Evolutionary conservation across 2,113 vertebrate species (phyloP).

Genomic region (Clinocottus analis): DNA sequence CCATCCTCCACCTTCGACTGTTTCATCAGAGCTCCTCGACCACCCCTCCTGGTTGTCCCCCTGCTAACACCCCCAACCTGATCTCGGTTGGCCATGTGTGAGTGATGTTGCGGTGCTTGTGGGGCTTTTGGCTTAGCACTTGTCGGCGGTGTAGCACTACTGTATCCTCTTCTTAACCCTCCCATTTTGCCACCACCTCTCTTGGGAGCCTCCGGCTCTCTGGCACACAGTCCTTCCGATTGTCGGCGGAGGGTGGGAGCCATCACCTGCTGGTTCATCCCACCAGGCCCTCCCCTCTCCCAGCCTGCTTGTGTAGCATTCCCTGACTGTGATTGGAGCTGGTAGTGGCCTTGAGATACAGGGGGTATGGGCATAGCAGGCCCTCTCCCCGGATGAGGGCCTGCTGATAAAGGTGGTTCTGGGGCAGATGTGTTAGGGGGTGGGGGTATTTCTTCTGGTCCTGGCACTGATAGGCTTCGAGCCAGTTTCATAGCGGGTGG

Average conservation of each 20-base stretch:
- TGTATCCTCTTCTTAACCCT: slow-evolving; percentile 82
- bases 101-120: slow-evolving; percentile 69
- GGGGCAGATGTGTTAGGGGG: slow-evolving; percentile 92
- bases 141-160: slow-evolving; percentile 83
- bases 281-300: slow-evolving; percentile 71
- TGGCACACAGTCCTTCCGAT: slow-evolving; percentile 68
- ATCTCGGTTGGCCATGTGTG: slow-evolving; percentile 53
- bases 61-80: slow-evolving; percentile 62
- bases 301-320: slow-evolving; percentile 69
- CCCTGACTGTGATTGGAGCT: slow-evolving; percentile 74
- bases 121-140: slow-evolving; percentile 77
- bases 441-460: slow-evolving; percentile 92
- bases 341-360: slow-evolving; percentile 76
- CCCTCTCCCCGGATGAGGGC: slow-evolving; percentile 80
- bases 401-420: slow-evolving; percentile 89
- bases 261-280: slow-evolving; percentile 70
- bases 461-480: slow-evolving; percentile 92
- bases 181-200: slow-evolving; percentile 83
- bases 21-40: slow-evolving; percentile 90
- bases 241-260: slow-evolving; percentile 77
- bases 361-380: slow-evolving; percentile 77
- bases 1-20: slow-evolving; percentile 91
- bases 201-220: slow-evolving; percentile 75
- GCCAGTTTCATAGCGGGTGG: slow-evolving; percentile 92
- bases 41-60: slow-evolving; percentile 75